A percentile compares a stretch with the other conserved stretches of the same genome.
Evolutionary conservation across 2,888 invertebrate genomes (phyloP).

Genomic region (Eledona agricola): DNA sequence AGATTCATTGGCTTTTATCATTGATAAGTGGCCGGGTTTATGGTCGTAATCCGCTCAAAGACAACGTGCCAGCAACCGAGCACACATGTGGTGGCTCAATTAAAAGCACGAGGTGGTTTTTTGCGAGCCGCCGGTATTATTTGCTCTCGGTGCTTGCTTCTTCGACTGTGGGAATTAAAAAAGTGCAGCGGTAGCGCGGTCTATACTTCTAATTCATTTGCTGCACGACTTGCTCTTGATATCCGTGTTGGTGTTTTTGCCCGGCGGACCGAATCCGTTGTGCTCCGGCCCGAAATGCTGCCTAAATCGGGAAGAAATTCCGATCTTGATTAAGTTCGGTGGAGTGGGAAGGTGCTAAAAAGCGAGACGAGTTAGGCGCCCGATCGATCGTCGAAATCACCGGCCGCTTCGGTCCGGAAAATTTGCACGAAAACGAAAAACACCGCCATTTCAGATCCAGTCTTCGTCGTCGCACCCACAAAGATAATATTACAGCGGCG

Average conservation of each 20-base stretch:
- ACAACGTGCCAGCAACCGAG: constrained; percentile 24
- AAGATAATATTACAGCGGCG: too few relatives aligned
- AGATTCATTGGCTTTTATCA: constrained; percentile 38
- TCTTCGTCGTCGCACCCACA: too few relatives aligned
- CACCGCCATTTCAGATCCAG: too few relatives aligned
- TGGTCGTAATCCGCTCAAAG: constrained; percentile 30
- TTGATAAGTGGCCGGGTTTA: constrained; percentile 32
- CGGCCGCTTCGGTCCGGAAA: too few relatives aligned
- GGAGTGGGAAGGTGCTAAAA: too few relatives aligned
- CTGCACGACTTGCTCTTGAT: constrained; percentile 37
- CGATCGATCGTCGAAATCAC: too few relatives aligned
- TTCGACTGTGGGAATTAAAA: constrained; percentile 35
- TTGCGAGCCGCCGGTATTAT: constrained; percentile 19
- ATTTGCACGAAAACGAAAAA: too few relatives aligned
- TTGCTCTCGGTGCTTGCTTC: constrained; percentile 18
- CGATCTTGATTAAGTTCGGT: constrained; percentile 22
- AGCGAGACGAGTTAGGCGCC: too few relatives aligned
- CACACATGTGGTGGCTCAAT: constrained; percentile 28
- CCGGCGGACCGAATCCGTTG: constrained; percentile 17
- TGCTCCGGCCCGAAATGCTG: constrained; percentile 5
- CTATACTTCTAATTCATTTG: constrained; percentile 36
- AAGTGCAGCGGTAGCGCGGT: constrained; percentile 27
- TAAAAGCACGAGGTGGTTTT: constrained; percentile 16
- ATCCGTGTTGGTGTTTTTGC: constrained; percentile 32
- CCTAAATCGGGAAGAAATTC: constrained; percentile 20